phyloP scores from a whole-genome alignment of 2,113 vertebrate species.

The Pachycephala philippinensis region DNA sequence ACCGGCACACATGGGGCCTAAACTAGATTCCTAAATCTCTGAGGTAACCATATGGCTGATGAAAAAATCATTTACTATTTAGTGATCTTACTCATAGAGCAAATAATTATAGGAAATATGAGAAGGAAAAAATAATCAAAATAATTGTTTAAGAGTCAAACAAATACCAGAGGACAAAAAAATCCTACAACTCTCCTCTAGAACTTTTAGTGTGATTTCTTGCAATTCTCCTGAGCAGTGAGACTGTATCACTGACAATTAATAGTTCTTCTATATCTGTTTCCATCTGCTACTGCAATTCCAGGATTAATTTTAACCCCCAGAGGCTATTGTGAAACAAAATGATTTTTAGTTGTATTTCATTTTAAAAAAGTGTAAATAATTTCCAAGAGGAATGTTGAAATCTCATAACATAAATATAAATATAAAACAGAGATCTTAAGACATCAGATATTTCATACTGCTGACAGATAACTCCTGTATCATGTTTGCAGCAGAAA shows the following conservation, averaged over 20 bases:
- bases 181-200: not conserved
- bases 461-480: not conserved
- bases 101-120: slow-evolving; percentile 24
- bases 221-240: not conserved
- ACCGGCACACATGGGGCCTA: slow-evolving; percentile 61
- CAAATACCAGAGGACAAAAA: not conserved
- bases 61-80: slow-evolving; percentile 55
- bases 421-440: not conserved
- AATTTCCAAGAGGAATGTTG: not conserved
- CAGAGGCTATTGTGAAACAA: not conserved
- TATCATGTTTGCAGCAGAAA: not conserved
- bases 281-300: not conserved
- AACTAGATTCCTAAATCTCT: slow-evolving; percentile 45
- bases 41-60: slow-evolving; percentile 66
- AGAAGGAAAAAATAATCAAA: not conserved
- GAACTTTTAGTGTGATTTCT: not conserved
- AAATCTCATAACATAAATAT: not conserved
- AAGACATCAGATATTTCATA: not conserved
- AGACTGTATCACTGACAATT: not conserved
- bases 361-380: not conserved
- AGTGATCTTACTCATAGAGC: slow-evolving; percentile 33
- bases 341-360: not conserved
- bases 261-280: not conserved
- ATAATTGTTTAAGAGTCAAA: not conserved
- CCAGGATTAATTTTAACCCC: not conserved